phyloP scores from a whole-genome alignment of 2,113 vertebrate species.

The Poeciliopsis occidentalis region DNA sequence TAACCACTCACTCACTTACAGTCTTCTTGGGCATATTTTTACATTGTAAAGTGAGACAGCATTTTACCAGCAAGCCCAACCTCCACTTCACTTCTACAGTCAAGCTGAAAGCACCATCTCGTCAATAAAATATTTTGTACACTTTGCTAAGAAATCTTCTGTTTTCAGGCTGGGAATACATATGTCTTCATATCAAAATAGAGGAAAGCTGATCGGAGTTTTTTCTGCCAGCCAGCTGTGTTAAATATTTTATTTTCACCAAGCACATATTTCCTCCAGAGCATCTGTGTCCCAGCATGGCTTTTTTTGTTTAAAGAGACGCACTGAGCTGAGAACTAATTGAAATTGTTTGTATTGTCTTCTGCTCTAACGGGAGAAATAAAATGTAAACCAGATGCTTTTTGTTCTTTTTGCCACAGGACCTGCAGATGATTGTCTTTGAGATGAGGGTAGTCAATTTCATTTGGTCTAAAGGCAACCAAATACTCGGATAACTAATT shows the following conservation, averaged over 20 bases:
- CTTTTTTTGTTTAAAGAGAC: conserved; percentile 3
- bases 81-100: conserved; percentile 12
- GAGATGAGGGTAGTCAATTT: conserved; percentile 8
- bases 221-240: not conserved
- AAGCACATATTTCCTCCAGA: conserved; percentile 10
- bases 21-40: not conserved
- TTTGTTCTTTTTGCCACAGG: no score
- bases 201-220: not conserved
- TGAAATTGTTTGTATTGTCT: conserved; percentile 14
- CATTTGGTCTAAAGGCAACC: conserved; percentile 25
- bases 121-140: conserved; percentile 30
- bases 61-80: not conserved
- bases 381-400: conserved; percentile 21
- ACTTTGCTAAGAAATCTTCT: not conserved
- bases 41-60: conserved; percentile 5
- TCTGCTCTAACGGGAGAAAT: conserved; percentile 13
- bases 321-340: conserved; percentile 22
- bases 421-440: no score
- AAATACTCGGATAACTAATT: conserved; percentile 1
- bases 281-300: conserved; percentile 7
- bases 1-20: conserved; percentile 17
- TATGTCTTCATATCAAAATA: conserved; percentile 4
- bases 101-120: conserved; percentile 12
- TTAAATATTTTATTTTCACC: conserved; percentile 43
- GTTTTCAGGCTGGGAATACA: conserved; percentile 1